Evolutionary conservation across 2,888 invertebrate genomes (phyloP), one percentile per base, ranked within the genome.

Genomic region (Priapulus caudatus): DNA sequence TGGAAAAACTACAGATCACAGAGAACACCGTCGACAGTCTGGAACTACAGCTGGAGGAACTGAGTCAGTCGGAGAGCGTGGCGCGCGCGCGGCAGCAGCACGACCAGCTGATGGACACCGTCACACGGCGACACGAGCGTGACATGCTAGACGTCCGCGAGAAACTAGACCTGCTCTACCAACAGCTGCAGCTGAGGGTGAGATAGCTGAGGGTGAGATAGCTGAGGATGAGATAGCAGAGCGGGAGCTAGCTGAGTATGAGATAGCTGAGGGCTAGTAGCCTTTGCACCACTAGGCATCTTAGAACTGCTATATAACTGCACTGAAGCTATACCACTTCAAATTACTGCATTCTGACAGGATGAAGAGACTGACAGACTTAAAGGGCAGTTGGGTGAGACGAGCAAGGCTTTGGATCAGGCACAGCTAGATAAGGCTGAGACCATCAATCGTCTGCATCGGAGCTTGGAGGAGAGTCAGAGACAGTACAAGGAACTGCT

Each of bases 381-480:
- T 10, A 10, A 10, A n/a, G n/a, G n/a, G 33, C 33, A 33, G 33
- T n/a, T 33, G 10, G n/a, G 10, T 10, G 33, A 33, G 33, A 33
- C 33, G n/a, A 33, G 10, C n/a, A 33, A n/a, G n/a, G 33, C 10
- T 10, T 33, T 33, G n/a, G 33, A 33, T 10, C 10, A 33, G n/a
- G 33, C 33, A 10, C 33, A n/a, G 10, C 10, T 33, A 33, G 33
- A 33, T 10, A 33, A 33, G n/a, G 33, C 33, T 33, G 33, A 33
- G 10, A 33, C 33, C n/a, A 33, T 33, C 33, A 33, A 33, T 33
- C 33, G 33, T n/a, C 33, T 33, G 10, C n/a, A 33, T n/a, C 10
- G n/a, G 33, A 33, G 33, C n/a, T n/a, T 33, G 10, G 33, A 33
- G n/a, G 33, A 33, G 33, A 33, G 33, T 33, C 33, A 33, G n/a